A percentile compares a stretch with the other conserved stretches of the same genome.
Conservation (phyloP, 2,888 invertebrate species). For the Harmothoe impar region DNA sequence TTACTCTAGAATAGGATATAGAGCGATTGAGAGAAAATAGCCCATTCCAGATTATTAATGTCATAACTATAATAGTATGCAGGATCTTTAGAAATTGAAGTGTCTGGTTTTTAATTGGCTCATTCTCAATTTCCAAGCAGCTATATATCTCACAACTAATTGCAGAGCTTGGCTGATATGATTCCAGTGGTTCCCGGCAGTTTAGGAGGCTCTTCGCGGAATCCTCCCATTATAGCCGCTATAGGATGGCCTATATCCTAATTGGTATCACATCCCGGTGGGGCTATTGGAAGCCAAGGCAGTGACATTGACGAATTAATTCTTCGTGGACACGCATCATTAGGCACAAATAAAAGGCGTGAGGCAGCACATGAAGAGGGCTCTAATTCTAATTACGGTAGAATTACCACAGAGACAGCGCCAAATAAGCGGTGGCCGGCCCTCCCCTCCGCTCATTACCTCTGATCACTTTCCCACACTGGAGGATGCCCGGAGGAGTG, state of each 20-base stretch:
- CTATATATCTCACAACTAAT: too few species aligned
- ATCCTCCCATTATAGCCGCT: background rate
- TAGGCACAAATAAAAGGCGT: slow-evolving; percentile 49
- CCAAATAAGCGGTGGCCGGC: slow-evolving; percentile 18
- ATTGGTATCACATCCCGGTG: background rate
- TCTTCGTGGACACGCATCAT: slow-evolving; percentile 32
- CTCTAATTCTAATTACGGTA: slow-evolving; percentile 49
- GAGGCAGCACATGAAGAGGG: slow-evolving; percentile 28
- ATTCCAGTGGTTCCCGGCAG: background rate
- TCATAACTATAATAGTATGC: too few species aligned
- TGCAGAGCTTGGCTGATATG: background rate
- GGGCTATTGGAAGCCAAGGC: background rate
- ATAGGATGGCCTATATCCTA: background rate
- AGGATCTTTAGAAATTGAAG: too few species aligned
- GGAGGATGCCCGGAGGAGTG: background rate
- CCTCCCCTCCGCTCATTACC: slow-evolving; percentile 6
- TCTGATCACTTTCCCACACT: background rate
- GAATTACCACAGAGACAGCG: slow-evolving; percentile 15
- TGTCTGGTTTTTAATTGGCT: too few species aligned
- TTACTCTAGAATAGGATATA: too few species aligned
- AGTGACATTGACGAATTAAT: slow-evolving; percentile 55
- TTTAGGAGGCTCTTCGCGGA: background rate
- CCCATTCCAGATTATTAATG: too few species aligned
- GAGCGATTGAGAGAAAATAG: too few species aligned
- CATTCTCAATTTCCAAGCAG: too few species aligned